Evolutionary conservation across 1,140 invertebrate genomes (phyloP).

Genomic region (Penaeus chinensis): DNA sequence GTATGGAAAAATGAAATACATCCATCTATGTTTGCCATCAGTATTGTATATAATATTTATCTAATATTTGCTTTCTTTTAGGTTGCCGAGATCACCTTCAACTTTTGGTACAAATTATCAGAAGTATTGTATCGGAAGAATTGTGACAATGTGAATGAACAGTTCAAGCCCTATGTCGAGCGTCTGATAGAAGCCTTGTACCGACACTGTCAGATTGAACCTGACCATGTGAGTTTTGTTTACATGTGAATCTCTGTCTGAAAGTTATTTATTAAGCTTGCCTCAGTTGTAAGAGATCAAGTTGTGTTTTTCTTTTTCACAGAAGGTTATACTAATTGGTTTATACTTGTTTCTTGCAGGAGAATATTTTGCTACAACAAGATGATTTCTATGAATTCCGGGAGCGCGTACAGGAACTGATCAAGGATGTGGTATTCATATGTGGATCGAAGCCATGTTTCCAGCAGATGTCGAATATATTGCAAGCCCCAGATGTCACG

Average conservation of each 20-base stretch:
- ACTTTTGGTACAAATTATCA: constrained; percentile 95
- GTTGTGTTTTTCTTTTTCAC: not conserved
- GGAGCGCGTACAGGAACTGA: constrained; percentile 88
- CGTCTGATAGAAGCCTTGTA: constrained; percentile 85
- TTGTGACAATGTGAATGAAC: constrained; percentile 79
- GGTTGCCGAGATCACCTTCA: constrained; percentile 97
- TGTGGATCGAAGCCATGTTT: constrained; percentile 93
- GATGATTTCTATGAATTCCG: constrained; percentile 92
- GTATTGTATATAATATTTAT: not conserved
- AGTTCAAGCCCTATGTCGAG: constrained; percentile 92
- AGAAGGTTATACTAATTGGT: not conserved
- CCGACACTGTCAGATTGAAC: constrained; percentile 90
- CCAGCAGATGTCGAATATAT: constrained; percentile 85
- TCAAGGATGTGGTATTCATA: constrained; percentile 98
- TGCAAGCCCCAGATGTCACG: constrained; percentile 76
- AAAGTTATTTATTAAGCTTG: too few relatives aligned
- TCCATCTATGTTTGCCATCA: not conserved
- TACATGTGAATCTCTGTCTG: not conserved
- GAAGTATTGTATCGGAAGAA: constrained; percentile 93
- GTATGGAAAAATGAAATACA: not conserved
- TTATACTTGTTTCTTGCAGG: constrained; percentile 69
- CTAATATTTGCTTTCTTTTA: constrained; percentile 68
- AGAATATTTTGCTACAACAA: constrained; percentile 87
- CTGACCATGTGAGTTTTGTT: constrained; percentile 80
- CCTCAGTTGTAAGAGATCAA: too few relatives aligned